Conservation (phyloP, 2,113 vertebrate species). For the Erythrocercus mccallii region DNA sequence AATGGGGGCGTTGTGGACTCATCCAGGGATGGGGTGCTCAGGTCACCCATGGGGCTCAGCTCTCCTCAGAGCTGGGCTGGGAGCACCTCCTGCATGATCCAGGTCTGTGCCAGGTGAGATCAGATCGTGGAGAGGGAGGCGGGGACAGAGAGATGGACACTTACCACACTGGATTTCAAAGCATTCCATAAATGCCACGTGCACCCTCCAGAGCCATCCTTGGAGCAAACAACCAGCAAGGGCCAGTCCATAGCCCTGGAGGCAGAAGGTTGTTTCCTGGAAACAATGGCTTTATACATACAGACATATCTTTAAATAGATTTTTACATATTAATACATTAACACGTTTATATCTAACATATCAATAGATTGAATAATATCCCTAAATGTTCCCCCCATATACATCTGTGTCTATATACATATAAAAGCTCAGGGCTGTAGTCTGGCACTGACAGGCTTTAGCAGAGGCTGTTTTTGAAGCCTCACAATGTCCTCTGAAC, state of each 20-base stretch:
- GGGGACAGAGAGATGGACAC: background rate
- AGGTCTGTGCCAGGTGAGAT: background rate
- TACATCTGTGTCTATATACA: accelerated
- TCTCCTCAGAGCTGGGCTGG: background rate
- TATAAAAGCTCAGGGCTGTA: background rate
- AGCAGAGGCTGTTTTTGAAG: background rate
- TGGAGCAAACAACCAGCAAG: background rate
- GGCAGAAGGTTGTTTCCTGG: background rate
- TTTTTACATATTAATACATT: background rate
- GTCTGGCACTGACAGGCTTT: background rate
- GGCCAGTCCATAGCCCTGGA: background rate
- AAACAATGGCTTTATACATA: background rate
- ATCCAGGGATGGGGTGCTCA: accelerated
- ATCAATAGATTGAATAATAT: background rate
- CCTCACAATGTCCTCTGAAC: background rate
- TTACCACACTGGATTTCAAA: background rate
- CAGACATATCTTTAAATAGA: background rate
- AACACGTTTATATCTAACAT: background rate
- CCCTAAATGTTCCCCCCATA: background rate
- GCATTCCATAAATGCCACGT: background rate
- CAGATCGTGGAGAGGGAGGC: background rate
- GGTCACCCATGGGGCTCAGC: accelerated
- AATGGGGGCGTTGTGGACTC: accelerated
- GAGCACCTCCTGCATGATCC: background rate
- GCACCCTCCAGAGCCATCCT: background rate